phyloP scores from a whole-genome alignment of 2,797 vertebrate genomes.

The Mormyrops attenuatus region DNA sequence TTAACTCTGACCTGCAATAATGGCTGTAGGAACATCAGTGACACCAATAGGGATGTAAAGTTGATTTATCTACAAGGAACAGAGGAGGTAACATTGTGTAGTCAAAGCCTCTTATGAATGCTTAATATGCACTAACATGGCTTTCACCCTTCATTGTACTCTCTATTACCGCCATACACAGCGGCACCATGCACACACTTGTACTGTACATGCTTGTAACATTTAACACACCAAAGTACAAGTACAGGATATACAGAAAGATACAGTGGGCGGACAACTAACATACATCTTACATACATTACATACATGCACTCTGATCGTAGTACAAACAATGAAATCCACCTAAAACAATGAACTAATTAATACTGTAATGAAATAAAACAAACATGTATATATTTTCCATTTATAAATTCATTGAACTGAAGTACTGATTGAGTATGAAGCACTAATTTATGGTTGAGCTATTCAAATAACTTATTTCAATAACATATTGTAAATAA shows the following conservation, averaged over 20 bases:
- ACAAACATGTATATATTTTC: background rate
- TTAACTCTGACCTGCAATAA: background rate
- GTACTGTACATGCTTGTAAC: background rate
- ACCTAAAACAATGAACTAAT: background rate
- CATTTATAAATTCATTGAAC: background rate
- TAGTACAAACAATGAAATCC: background rate
- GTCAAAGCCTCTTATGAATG: background rate
- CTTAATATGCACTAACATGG: background rate
- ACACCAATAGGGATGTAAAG: background rate
- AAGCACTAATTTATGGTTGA: background rate
- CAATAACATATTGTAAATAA: background rate
- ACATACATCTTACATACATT: background rate
- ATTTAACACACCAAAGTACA: background rate
- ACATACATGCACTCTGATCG: background rate
- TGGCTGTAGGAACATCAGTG: background rate
- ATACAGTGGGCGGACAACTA: background rate
- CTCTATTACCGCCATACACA: background rate
- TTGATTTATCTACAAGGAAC: background rate
- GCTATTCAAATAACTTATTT: background rate
- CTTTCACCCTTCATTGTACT: background rate
- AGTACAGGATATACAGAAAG: background rate
- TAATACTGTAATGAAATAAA: background rate
- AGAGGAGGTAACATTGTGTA: constrained; percentile 1
- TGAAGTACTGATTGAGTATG: background rate
- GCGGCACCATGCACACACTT: background rate